Evolutionary conservation across 2,113 vertebrate species (phyloP), one percentile per base, ranked within the genome.

Genomic region (Aegotheles bennettii): DNA sequence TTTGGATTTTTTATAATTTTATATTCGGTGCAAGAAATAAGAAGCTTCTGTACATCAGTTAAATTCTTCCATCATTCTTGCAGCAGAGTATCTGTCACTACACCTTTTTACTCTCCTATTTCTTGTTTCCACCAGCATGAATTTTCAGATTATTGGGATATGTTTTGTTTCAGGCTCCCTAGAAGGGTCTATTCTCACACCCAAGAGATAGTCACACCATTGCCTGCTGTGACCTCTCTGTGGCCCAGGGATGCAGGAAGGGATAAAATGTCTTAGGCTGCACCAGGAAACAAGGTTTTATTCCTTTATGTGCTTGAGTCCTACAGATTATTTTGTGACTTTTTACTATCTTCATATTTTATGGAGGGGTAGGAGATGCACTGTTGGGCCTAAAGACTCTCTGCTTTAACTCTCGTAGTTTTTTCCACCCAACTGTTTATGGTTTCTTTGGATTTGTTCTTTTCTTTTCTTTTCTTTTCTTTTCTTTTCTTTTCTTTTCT

Each of bases 361-460:
- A 56, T 0, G 0, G 35, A 36, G 21, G 33, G 19, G 50, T 28
- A 3, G 2, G 43, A 40, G 24, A 48, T 2, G 2, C 14, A 33
- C 10, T 31, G 11, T 43, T 59, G 10, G 12, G 8, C 9, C 18
- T 50, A 75, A 79, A 83, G 18, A 3, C 12, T 83, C 95, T 83
- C 48, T 56, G 10, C 10, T 56, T 87, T 28, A 71, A 1, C 24
- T 63, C 7, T 77, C 31, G n/a, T 16, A 23, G 56, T 77, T 47
- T 16, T 68, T 87, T 81, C 45, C 2, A 7, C 11, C 4, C 20
- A 64, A 15, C 6, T 54, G 5, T 88, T 83, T 79, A 83, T 54
- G 16, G 5, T 40, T 74, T 65, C 10, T 29, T 79, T 69, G 11
- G 11, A 6, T 53, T 67, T 47, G 2, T 8, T 10, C 0, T 6